phyloP scores from a whole-genome alignment of 1,140 invertebrate species.

The Plectrocnemia conspersa region DNA sequence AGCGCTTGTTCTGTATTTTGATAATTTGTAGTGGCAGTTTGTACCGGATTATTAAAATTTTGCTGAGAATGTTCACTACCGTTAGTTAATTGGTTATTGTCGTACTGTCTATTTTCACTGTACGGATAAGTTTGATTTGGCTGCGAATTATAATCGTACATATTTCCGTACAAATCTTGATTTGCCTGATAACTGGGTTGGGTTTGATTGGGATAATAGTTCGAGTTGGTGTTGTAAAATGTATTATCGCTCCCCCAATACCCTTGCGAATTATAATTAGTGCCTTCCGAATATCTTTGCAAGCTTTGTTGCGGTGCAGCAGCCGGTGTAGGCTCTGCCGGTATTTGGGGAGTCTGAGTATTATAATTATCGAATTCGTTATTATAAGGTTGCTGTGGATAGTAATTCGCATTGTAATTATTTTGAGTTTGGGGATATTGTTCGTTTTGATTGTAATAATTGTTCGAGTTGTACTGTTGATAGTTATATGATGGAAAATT shows the following conservation, averaged over 20 bases:
- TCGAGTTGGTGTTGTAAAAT: slow-evolving; percentile 38
- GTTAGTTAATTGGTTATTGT: slow-evolving; percentile 12
- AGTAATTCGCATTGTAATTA: slow-evolving; percentile 43
- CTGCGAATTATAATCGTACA: slow-evolving; percentile 28
- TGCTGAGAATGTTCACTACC: background rate
- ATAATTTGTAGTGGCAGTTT: too few relatives aligned
- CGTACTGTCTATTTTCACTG: slow-evolving; percentile 27
- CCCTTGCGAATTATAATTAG: slow-evolving; percentile 42
- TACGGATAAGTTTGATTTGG: slow-evolving; percentile 28
- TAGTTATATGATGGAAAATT: slow-evolving; percentile 38
- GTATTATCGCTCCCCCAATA: slow-evolving; percentile 42
- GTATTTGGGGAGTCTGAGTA: slow-evolving; percentile 32
- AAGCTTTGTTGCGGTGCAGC: slow-evolving; percentile 23
- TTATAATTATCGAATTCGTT: slow-evolving; percentile 42
- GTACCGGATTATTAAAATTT: slow-evolving; percentile 5
- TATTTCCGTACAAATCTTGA: slow-evolving; percentile 26
- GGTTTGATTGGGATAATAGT: slow-evolving; percentile 37
- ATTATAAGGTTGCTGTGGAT: slow-evolving; percentile 42
- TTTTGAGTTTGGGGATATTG: slow-evolving; percentile 44
- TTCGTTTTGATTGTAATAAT: slow-evolving; percentile 35
- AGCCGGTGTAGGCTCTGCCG: slow-evolving; percentile 19
- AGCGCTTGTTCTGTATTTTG: too few relatives aligned
- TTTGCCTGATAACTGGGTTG: slow-evolving; percentile 20
- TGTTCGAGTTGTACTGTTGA: slow-evolving; percentile 35
- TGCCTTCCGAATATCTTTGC: slow-evolving; percentile 34